Evolutionary conservation across 2,113 vertebrate species (phyloP).

Genomic region (Rhipidura dahli): DNA sequence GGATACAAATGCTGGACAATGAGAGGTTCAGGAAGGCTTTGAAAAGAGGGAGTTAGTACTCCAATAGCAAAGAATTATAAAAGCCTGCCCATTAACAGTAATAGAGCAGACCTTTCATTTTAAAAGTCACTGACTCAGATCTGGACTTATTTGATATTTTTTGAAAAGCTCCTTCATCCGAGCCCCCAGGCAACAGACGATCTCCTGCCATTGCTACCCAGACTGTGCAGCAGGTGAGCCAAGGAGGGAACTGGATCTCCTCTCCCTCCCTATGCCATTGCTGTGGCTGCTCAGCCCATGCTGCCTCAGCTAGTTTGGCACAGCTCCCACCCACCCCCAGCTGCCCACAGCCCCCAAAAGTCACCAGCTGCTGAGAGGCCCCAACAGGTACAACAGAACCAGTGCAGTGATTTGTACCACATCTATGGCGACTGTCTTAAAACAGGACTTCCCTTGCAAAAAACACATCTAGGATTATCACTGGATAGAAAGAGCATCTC

Average conservation of each 20-base stretch:
- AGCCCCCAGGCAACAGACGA: background rate
- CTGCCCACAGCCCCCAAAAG: background rate
- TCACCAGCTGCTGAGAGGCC: rapidly evolving
- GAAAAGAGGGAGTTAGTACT: constrained; percentile 63
- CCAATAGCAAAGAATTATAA: constrained; percentile 66
- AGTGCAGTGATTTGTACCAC: background rate
- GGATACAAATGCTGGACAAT: constrained; percentile 75
- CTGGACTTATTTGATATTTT: constrained; percentile 67
- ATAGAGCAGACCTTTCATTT: constrained; percentile 70
- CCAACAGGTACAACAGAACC: rapidly evolving
- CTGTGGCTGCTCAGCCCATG: rapidly evolving
- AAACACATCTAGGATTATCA: background rate
- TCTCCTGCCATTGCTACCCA: background rate
- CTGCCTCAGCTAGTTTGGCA: background rate
- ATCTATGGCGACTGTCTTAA: background rate
- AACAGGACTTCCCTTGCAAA: background rate
- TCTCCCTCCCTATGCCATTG: background rate
- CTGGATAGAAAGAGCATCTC: background rate
- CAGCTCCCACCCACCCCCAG: background rate
- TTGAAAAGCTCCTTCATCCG: constrained; percentile 37
- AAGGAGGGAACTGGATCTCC: background rate
- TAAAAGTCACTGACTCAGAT: constrained; percentile 69
- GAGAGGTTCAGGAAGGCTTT: constrained; percentile 67
- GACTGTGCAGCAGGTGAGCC: background rate
- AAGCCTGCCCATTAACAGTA: constrained; percentile 66